Evolutionary conservation across 2,888 invertebrate species (phyloP), one percentile per base, ranked within the genome.

Genomic region (Dryococelus australis): DNA sequence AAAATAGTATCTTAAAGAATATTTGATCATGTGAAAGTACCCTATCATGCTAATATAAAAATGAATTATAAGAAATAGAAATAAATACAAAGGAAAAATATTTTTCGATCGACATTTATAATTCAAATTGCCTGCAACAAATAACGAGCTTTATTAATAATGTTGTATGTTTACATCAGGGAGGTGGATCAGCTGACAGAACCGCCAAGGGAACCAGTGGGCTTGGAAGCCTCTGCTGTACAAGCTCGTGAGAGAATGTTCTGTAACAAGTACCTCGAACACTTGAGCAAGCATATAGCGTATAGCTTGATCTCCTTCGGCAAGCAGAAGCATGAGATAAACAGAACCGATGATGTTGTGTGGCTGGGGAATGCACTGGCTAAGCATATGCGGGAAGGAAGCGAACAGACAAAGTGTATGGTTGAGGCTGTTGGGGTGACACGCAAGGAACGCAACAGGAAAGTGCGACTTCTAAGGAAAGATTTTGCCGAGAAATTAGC

Each of bases 401-500:
- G 65, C 24, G n/a, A n/a, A n/a, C 65, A 65, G 65, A 65, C 65
- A 8, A 65, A n/a, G 65, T 65, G 65, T 24, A 65, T 65, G 65
- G 65, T 65, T 20, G 65, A 5, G 65, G 65, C 65, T 20, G 24
- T 3, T 65, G 20, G 65, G 8, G n/a, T 2, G n/a, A 20, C 65
- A 1, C 8, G 6, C 65, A 65, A 65, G n/a, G 65, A 65, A n/a
- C 0, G 8, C 65, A 3, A 65, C 2, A 65, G 65, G 8, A 0
- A 65, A 65, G 83, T 83, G 83, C 13, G n/a, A n/a, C 28, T 43
- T 16, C 13, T 83, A 20, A 83, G 83, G 35, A 83, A 35, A n/a
- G n/a, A 83, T 6, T 83, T 83, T 35, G 35, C 28, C 35, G 83
- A 83, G 43, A 83, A 35, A n/a, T 24, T 83, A 24, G 83, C 83